These are phyloP conservation scores for Dipus sagitta DNA, from an alignment of 2,797 vertebrate species.

Conservation along the genomic window DNA sequence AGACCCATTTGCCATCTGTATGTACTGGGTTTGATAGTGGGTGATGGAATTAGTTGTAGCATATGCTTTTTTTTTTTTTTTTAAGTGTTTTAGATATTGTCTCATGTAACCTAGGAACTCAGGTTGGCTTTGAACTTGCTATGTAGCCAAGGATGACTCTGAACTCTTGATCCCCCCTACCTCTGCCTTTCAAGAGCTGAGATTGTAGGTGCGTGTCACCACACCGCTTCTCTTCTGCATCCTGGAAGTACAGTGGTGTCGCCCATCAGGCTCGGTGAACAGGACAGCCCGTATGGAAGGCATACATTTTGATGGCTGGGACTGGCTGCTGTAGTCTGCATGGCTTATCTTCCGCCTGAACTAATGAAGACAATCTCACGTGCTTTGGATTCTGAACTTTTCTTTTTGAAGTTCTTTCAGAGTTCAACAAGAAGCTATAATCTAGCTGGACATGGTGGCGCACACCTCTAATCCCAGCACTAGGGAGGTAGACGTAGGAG, in stretches of 20 bases:
- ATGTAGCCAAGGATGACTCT: background rate
- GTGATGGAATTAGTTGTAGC: background rate
- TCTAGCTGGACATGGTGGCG: no score
- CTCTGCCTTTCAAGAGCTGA: background rate
- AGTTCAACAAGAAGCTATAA: background rate
- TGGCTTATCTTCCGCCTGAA: background rate
- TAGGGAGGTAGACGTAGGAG: background rate
- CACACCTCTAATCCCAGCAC: no score
- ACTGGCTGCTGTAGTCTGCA: background rate
- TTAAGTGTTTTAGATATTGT: background rate
- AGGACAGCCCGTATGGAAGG: background rate
- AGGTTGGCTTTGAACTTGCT: background rate
- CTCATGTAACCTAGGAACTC: background rate
- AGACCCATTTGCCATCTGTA: background rate
- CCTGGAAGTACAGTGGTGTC: background rate
- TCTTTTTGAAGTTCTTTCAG: constrained; percentile 1
- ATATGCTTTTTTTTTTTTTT: background rate
- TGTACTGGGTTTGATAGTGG: background rate
- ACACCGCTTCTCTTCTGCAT: background rate
- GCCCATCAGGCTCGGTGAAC: background rate
- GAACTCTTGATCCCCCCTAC: background rate
- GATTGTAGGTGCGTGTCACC: background rate
- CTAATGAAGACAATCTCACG: background rate
- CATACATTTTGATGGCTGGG: background rate
- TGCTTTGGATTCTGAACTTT: background rate